A percentile compares a stretch with the other conserved stretches of the same genome.
Evolutionary conservation across 2,888 invertebrate species (phyloP).

Genomic region (Alitta virens): DNA sequence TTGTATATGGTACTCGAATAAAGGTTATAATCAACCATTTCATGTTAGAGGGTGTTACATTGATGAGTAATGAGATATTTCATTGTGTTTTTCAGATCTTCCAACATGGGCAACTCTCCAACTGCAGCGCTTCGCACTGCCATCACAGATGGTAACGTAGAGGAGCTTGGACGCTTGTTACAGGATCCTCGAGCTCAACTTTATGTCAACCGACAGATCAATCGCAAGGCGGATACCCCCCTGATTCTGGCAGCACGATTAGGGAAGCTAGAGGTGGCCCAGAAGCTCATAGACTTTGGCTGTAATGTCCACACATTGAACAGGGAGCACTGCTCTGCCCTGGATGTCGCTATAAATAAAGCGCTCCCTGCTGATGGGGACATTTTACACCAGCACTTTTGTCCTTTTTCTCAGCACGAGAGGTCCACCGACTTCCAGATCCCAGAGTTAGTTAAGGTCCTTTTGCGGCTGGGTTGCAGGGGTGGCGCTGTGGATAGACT

Average conservation of each 20-base stretch:
- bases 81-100: too few species aligned
- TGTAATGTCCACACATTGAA: conserved; percentile 13
- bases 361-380: conserved; percentile 18
- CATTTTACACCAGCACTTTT: conserved; percentile 22
- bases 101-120: conserved; percentile 9
- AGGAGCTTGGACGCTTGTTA: not conserved
- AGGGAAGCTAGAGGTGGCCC: conserved; percentile 4
- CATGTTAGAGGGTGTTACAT: too few species aligned
- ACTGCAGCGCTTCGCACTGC: conserved; percentile 1
- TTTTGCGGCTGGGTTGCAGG: conserved; percentile 14
- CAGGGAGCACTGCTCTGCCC: conserved; percentile 13
- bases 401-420: conserved; percentile 4
- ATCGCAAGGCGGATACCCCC: conserved; percentile 18
- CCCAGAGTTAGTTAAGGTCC: conserved; percentile 8
- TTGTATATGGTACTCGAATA: too few species aligned
- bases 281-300: conserved; percentile 14
- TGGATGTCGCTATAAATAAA: conserved; percentile 14
- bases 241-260: conserved; percentile 14
- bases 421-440: not conserved
- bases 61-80: too few species aligned
- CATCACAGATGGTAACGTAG: conserved; percentile 3
- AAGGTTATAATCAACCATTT: too few species aligned
- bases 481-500: conserved; percentile 17
- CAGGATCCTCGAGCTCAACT: not conserved
- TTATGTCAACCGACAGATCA: conserved; percentile 1